Base-by-base conservation (phyloP, 1,140 invertebrate genomes). In the Drosophila parvula region DNA sequence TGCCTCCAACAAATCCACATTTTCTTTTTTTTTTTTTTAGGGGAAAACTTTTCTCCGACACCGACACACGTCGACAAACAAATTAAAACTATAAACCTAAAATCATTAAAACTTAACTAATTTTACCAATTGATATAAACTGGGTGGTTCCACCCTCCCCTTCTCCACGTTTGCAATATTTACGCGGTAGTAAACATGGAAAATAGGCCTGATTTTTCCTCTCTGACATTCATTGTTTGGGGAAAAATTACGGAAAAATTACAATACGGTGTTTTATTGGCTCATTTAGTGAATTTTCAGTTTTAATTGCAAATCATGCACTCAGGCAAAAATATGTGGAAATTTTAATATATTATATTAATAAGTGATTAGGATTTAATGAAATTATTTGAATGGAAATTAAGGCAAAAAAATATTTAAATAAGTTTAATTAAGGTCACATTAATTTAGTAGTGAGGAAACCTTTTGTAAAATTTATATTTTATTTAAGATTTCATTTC, bases 61-160 rank as follows among this genome's bases (percentile, higher is more conserved):
- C 16, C 43, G 43, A 44, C 41, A 5, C 45, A 22, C 27, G 48
- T 18, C 28, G 18, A 48, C 50, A 53, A 55, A 55, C 51, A 55
- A 38, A 55, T 55, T 38, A 55, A 55, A 55, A 55, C 51, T 55
- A 55, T 55, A 55, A 55, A 55, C 51, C 51, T 14, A 40, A 40
- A 55, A 27, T 55, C 51, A 55, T 55, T 55, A 55, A 55, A 55
- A 55, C 51, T 55, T 38, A 55, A 55, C 51, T 55, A 55, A 55
- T 55, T 55, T 55, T 14, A 38, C 34, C 51, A 55, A 38, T 55
- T 55, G 51, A 12, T 32, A 22, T 53, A 34, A 22, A 14, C 18
- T 22, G 50, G n/a, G n/a, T n/a, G n/a, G n/a, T n/a, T n/a, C n/a
- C n/a, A n/a, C n/a, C n/a, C n/a, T n/a, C n/a, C n/a, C n/a, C n/a